These are phyloP conservation scores for Otolemur crassicaudatus DNA, from an alignment of 2,797 vertebrate species.

Conservation along the genomic window DNA sequence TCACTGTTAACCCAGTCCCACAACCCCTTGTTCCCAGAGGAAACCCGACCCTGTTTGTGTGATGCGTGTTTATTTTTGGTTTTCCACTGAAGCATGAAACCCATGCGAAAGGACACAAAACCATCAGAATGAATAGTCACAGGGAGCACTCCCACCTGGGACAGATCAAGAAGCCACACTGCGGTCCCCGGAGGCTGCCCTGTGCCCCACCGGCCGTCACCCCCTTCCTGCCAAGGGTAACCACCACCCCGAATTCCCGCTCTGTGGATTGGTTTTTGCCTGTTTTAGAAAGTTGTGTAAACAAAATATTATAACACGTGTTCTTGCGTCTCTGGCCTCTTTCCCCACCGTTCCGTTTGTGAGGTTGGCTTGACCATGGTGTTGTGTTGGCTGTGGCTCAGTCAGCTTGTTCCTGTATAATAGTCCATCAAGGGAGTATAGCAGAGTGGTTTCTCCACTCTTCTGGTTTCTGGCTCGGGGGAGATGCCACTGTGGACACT, in stretches of 20 bases:
- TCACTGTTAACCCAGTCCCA: background rate
- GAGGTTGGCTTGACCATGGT: fast-evolving
- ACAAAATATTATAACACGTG: fast-evolving
- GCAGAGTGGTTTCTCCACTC: fast-evolving
- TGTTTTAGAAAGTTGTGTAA: background rate
- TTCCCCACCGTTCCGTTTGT: fast-evolving
- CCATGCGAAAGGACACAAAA: background rate
- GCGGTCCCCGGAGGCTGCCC: fast-evolving
- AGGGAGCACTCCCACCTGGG: background rate
- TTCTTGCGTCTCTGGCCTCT: background rate
- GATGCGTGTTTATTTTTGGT: background rate
- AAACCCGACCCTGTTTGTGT: background rate
- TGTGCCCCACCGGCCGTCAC: no score
- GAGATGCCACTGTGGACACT: fast-evolving
- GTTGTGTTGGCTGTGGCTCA: fast-evolving
- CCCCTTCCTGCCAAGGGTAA: background rate
- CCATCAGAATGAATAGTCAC: background rate
- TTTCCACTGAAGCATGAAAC: background rate
- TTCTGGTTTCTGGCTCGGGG: background rate
- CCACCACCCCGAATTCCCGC: background rate
- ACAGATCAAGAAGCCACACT: background rate
- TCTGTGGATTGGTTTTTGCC: background rate
- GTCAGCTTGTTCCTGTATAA: fast-evolving
- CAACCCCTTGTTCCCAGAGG: background rate
- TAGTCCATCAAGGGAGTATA: fast-evolving